These are phyloP conservation scores for Eulithis prunata DNA, from an alignment of 2,888 invertebrate species.

Conservation along the genomic window DNA sequence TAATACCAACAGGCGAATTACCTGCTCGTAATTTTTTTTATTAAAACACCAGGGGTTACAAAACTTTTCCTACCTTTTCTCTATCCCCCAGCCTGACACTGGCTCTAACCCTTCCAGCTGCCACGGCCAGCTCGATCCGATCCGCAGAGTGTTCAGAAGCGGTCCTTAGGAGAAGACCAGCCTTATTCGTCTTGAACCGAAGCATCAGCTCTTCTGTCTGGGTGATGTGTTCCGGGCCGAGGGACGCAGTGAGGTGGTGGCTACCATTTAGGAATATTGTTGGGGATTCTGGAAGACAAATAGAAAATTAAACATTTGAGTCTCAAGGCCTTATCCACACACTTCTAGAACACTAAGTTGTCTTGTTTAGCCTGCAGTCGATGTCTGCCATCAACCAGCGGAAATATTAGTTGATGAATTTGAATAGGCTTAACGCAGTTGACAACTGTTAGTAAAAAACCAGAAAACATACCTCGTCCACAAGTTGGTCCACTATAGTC, in stretches of 20 bases:
- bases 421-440: no score
- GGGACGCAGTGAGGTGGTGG: slow-evolving; percentile 91
- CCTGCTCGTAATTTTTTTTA: no score
- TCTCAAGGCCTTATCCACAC: no score
- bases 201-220: slow-evolving; percentile 96
- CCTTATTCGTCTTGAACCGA: slow-evolving; percentile 92
- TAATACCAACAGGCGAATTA: no score
- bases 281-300: slow-evolving; percentile 88
- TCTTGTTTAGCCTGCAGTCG: no score
- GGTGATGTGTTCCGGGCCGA: slow-evolving; percentile 90
- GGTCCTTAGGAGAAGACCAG: slow-evolving; percentile 91
- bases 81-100: slow-evolving; percentile 93
- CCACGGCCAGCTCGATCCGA: slow-evolving; percentile 92
- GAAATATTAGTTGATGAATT: no score
- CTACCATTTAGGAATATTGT: slow-evolving; percentile 95
- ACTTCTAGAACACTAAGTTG: no score
- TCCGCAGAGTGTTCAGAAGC: slow-evolving; percentile 92
- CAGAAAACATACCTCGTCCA: slow-evolving; percentile 87
- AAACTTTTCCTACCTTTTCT: slow-evolving; percentile 87
- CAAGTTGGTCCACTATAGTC: slow-evolving; percentile 96
- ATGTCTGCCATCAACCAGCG: no score
- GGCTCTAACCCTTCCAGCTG: slow-evolving; percentile 92
- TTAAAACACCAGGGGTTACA: no score
- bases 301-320: no score
- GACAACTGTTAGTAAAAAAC: no score